A percentile compares a stretch with the other conserved stretches of the same genome.
Conservation (phyloP, 2,797 vertebrate species). For the Eospalax fontanierii region DNA sequence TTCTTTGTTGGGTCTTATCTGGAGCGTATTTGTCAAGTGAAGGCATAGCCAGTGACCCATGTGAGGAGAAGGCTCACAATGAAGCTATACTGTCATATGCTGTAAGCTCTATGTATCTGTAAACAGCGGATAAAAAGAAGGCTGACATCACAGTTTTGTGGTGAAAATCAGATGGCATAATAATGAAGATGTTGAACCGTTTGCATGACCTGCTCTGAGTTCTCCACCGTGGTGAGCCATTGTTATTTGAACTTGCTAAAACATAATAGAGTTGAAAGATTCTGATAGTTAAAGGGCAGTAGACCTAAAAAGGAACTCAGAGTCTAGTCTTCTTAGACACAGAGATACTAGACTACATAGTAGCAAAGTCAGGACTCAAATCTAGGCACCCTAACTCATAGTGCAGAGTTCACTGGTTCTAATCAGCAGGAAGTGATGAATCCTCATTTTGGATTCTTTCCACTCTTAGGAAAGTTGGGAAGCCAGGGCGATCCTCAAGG, state of each 20-base stretch:
- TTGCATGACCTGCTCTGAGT: not conserved
- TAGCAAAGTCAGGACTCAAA: not conserved
- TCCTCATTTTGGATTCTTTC: not conserved
- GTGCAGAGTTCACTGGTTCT: not conserved
- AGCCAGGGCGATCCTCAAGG: not conserved
- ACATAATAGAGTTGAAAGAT: constrained; percentile 6
- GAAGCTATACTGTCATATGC: not conserved
- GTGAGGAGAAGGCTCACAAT: not conserved
- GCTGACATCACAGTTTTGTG: not conserved
- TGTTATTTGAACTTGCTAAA: not conserved
- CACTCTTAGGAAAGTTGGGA: not conserved
- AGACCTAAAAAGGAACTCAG: not conserved
- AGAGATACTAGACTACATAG: not conserved
- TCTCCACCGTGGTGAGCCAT: not conserved
- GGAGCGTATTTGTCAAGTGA: not conserved
- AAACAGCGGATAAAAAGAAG: not conserved
- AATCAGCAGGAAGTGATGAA: constrained; percentile 31
- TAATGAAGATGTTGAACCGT: not conserved
- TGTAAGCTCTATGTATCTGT: not conserved
- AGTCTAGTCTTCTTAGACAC: not conserved
- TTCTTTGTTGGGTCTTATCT: not conserved
- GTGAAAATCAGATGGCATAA: not conserved
- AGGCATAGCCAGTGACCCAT: not conserved
- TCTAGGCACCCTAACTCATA: not conserved
- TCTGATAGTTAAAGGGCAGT: not conserved